Percentiles rank a stretch among this genome's conserved stretches.
phyloP scores from a whole-genome alignment of 2,113 vertebrate genomes.

The Esox niger region DNA sequence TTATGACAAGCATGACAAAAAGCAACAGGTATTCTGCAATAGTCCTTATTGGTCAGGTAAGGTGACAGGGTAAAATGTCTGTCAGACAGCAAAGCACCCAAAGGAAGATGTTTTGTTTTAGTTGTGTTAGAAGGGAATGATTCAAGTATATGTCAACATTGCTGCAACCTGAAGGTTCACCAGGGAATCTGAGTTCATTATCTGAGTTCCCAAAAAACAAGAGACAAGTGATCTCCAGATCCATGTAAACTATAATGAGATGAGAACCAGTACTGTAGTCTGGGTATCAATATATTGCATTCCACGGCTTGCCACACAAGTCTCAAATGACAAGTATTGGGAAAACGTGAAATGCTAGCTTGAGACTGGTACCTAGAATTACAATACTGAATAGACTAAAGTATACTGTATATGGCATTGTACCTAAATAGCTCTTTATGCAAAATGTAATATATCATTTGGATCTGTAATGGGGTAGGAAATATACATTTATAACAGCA shows the following conservation, averaged over 20 bases:
- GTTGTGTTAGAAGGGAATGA: neutral
- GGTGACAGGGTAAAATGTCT: conserved; percentile 46
- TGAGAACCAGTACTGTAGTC: neutral
- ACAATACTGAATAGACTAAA: too few relatives aligned
- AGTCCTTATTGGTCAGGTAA: conserved; percentile 43
- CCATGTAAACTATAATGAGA: neutral
- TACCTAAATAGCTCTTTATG: neutral
- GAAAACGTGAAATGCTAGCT: too few relatives aligned
- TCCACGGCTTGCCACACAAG: too few relatives aligned
- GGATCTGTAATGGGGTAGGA: neutral
- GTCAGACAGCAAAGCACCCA: conserved; percentile 33
- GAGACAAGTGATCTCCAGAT: neutral
- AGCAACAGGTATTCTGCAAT: conserved; percentile 22
- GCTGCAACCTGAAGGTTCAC: neutral
- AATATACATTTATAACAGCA: neutral
- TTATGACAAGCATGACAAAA: conserved; percentile 17
- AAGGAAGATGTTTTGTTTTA: neutral
- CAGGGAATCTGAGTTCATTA: neutral
- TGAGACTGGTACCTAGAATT: too few relatives aligned
- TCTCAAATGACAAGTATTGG: too few relatives aligned
- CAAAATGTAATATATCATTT: neutral
- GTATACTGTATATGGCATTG: neutral
- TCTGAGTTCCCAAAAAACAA: neutral
- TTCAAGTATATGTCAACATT: neutral
- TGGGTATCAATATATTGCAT: too few relatives aligned